Percentiles rank a stretch among this genome's conserved stretches.
These are phyloP conservation scores for Pitangus sulphuratus DNA, from an alignment of 2,797 vertebrate genomes.

Conservation along the genomic window DNA sequence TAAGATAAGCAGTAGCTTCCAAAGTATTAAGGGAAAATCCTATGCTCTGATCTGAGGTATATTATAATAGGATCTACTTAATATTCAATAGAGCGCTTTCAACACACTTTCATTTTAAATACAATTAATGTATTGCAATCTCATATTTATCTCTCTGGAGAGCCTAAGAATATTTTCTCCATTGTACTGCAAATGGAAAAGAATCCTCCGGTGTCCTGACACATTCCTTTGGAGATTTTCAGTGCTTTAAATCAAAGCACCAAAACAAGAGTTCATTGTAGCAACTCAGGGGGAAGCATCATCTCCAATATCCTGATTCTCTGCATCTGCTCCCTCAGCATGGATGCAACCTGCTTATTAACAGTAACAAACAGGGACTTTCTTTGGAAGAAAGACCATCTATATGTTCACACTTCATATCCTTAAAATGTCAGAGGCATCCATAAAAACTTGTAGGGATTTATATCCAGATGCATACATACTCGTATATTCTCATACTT, in stretches of 20 bases:
- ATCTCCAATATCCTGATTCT: conserved; percentile 61
- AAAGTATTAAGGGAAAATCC: conserved; percentile 63
- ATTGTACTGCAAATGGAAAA: conserved; percentile 72
- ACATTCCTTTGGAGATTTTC: conserved; percentile 59
- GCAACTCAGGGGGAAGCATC: conserved; percentile 46
- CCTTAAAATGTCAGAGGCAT: background rate
- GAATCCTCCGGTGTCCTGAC: conserved; percentile 49
- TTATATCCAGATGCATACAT: background rate
- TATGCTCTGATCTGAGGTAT: conserved; percentile 52
- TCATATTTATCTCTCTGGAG: conserved; percentile 56
- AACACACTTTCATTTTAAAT: conserved; percentile 57
- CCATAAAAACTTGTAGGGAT: background rate
- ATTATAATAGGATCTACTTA: conserved; percentile 61
- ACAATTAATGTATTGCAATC: conserved; percentile 58
- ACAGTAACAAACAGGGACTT: conserved; percentile 3
- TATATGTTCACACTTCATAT: background rate
- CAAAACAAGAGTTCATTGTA: conserved; percentile 74
- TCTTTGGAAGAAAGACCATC: background rate
- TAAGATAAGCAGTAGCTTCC: conserved; percentile 54
- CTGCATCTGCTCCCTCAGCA: conserved; percentile 67
- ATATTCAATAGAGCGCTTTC: conserved; percentile 54
- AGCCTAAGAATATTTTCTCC: conserved; percentile 67
- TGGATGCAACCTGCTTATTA: conserved; percentile 44
- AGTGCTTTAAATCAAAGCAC: conserved; percentile 70
- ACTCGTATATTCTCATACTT: background rate